Evolutionary conservation across 2,888 invertebrate genomes (phyloP), one percentile per base, ranked within the genome.

Genomic region (Xanthia togata): DNA sequence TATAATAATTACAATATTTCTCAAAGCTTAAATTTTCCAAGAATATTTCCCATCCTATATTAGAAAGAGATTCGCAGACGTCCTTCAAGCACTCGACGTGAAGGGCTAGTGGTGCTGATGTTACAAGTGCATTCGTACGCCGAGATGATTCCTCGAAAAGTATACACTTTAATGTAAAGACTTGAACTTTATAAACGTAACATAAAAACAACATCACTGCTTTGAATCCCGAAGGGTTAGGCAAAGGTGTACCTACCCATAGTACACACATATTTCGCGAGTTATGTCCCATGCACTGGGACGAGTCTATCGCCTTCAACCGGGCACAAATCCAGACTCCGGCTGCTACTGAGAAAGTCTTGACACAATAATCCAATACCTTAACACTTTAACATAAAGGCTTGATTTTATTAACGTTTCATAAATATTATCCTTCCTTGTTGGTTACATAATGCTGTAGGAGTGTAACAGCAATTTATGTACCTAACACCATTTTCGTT

Each of bases 21-120:
- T 38, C 55, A 65, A 59, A 67, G 20, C 1, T 60, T 78, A 26
- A 55, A 38, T 64, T 69, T 64, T 53, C 55, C 23, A 12, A 63
- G 77, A 79, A 82, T 77, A 63, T 69, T 50, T 77, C 23, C n/a
- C 35, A 20, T 31, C 9, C 31, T 38, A 17, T 78, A 62, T 55
- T 23, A 8, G 2, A 2, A 57, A 70, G 9, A 70, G 44, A 50
- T 53, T 78, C 26, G 9, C 57, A 71, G 71, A 38, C 79, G 65
- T 78, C n/a, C 79, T 83, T 82, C 50, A 79, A 57, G 14, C 65
- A 3, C 47, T 71, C 11, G n/a, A 62, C 26, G 11, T 9, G 12
- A 55, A 69, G 70, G 31, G 64, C 53, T 64, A 14, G 44, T 20
- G 50, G 20, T 20, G 6, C 20, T 60, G 14, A 12, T n/a, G 38